Percentiles rank a stretch among this genome's conserved stretches.
Evolutionary conservation across 2,113 vertebrate genomes (phyloP).

Genomic region (Nesogale talazaci): DNA sequence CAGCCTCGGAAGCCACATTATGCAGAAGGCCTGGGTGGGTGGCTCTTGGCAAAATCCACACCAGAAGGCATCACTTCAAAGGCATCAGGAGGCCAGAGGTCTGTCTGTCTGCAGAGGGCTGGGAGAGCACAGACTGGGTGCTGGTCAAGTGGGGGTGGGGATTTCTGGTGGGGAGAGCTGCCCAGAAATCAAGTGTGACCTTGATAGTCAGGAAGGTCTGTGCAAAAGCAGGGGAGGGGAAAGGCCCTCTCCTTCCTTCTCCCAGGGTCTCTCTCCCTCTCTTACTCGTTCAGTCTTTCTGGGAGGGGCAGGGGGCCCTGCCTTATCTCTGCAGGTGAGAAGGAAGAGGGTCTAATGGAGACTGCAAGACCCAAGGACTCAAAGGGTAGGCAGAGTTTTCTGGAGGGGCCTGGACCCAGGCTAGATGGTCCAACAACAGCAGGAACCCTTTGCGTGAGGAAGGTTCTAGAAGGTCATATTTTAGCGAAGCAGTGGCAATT

Average conservation of each 20-base stretch:
- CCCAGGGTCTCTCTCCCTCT: background rate
- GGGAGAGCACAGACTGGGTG: background rate
- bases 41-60: background rate
- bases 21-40: background rate
- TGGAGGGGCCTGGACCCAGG: background rate
- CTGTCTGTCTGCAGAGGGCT: background rate
- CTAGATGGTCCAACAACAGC: background rate
- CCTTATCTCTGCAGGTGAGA: background rate
- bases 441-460: background rate
- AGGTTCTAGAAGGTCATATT: background rate
- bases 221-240: background rate
- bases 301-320: background rate
- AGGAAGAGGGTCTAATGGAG: background rate
- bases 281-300: background rate
- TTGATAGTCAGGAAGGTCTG: no score
- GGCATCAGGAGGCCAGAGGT: background rate
- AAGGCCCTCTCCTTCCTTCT: background rate
- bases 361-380: background rate
- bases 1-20: rapidly evolving
- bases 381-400: background rate
- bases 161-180: no score
- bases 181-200: background rate
- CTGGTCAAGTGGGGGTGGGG: background rate
- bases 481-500: background rate
- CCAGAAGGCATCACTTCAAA: background rate